Percentiles rank a stretch among this genome's conserved stretches.
Evolutionary conservation across 37 sponge, comb jelly and placozoan genomes (phyloP).

Genomic region (Cladorhizidae sp.): DNA sequence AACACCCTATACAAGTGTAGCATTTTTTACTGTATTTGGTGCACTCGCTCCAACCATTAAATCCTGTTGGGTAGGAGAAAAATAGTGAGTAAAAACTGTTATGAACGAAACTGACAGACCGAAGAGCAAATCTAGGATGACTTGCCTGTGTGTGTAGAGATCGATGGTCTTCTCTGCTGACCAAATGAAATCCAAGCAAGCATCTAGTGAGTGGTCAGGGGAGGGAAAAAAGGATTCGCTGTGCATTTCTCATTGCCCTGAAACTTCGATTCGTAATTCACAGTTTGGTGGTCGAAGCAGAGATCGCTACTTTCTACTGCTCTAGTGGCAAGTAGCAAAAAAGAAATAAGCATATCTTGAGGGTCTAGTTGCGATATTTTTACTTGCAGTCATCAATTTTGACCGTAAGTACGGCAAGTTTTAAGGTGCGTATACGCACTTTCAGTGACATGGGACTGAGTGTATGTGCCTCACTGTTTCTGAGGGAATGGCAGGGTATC

Average conservation of each 20-base stretch:
- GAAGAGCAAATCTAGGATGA: not conserved
- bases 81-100: not conserved
- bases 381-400: no score
- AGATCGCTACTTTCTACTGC: not conserved
- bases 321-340: not conserved
- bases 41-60: constrained; percentile 82
- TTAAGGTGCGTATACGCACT: no score
- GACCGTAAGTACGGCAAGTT: no score
- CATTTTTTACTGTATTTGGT: constrained; percentile 44
- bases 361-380: not conserved
- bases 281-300: constrained; percentile 80
- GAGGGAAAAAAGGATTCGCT: constrained; percentile 90
- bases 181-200: constrained; percentile 72
- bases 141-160: constrained; percentile 77
- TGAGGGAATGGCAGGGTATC: no score
- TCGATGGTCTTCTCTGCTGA: constrained; percentile 70
- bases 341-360: not conserved
- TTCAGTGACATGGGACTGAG: no score
- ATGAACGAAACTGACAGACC: no score
- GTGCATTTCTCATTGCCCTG: constrained; percentile 48
- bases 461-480: no score
- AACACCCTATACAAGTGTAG: constrained; percentile 66
- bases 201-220: constrained; percentile 76
- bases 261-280: constrained; percentile 53
- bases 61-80: constrained; percentile 23